Conservation (phyloP, 1,140 invertebrate genomes). For the Drosophila biarmipes region DNA sequence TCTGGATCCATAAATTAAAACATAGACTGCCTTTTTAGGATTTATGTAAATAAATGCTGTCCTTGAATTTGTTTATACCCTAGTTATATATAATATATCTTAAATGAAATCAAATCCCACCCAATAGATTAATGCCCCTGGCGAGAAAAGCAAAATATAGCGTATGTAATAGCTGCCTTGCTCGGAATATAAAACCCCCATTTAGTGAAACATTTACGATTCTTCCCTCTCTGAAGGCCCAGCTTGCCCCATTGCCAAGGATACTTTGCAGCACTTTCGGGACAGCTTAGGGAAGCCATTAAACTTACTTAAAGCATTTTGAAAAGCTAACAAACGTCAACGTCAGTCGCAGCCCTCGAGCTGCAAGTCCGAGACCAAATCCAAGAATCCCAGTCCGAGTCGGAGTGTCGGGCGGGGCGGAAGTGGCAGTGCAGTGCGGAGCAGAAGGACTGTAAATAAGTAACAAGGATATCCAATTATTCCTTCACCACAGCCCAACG, state of each 20-base stretch:
- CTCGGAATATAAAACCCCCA: background rate
- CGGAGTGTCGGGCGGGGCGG: conserved; percentile 19
- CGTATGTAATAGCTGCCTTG: conserved; percentile 12
- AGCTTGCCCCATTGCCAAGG: conserved; percentile 20
- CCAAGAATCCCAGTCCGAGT: conserved; percentile 25
- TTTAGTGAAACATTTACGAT: conserved; percentile 41
- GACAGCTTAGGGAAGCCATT: conserved; percentile 73
- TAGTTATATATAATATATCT: too few species aligned
- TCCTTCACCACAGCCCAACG: conserved; percentile 49
- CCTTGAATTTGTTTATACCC: too few species aligned
- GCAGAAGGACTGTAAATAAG: conserved; percentile 63
- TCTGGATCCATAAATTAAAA: too few species aligned
- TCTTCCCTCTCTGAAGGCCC: conserved; percentile 5
- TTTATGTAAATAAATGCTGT: too few species aligned
- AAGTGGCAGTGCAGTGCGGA: conserved; percentile 34
- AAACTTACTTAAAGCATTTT: conserved; percentile 78
- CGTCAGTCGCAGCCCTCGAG: conserved; percentile 58
- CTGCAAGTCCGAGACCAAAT: conserved; percentile 18
- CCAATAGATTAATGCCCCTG: background rate
- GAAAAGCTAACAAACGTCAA: conserved; percentile 73
- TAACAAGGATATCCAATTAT: conserved; percentile 83
- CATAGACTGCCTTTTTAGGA: too few species aligned
- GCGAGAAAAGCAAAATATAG: background rate
- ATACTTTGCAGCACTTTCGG: conserved; percentile 57
- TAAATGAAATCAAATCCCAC: too few species aligned